Evolutionary conservation across 2,888 invertebrate species (phyloP).

Genomic region (Cephalotes varians): DNA sequence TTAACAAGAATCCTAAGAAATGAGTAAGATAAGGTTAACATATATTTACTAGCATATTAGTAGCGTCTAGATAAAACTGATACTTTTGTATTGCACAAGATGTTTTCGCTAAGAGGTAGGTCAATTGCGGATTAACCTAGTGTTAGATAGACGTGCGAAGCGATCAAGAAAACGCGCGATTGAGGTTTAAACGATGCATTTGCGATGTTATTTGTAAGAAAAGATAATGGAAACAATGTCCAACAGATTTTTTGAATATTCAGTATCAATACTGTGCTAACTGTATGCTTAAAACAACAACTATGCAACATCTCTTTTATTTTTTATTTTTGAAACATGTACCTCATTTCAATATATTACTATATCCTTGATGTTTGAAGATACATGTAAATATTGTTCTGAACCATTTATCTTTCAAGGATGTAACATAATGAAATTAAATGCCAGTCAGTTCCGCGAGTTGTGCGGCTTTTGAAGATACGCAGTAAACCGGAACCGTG

Average conservation of each 20-base stretch:
- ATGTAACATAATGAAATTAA: constrained; percentile 78
- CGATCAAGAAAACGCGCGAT: constrained; percentile 34
- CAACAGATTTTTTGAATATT: not conserved
- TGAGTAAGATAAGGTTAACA: constrained; percentile 19
- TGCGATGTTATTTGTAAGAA: constrained; percentile 4
- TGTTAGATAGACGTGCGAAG: constrained; percentile 38
- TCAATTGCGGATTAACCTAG: constrained; percentile 53
- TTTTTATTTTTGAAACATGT: not conserved
- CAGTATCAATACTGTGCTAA: not conserved
- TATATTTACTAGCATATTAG: constrained; percentile 28
- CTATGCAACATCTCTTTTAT: not conserved
- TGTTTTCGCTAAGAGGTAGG: constrained; percentile 57
- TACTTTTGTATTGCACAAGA: constrained; percentile 12
- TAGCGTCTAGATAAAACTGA: not conserved
- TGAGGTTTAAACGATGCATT: constrained; percentile 31
- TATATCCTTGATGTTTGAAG: not conserved
- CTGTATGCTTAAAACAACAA: not conserved
- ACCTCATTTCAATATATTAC: not conserved
- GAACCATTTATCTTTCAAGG: constrained; percentile 64
- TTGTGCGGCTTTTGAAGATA: constrained; percentile 47
- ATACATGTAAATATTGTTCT: not conserved
- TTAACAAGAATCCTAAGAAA: constrained; percentile 4
- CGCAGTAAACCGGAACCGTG: constrained; percentile 30
- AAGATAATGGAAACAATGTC: not conserved
- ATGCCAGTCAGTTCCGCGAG: constrained; percentile 72